Evolutionary conservation across 2,888 invertebrate genomes (phyloP).

Genomic region (Phanerotoma sp.): DNA sequence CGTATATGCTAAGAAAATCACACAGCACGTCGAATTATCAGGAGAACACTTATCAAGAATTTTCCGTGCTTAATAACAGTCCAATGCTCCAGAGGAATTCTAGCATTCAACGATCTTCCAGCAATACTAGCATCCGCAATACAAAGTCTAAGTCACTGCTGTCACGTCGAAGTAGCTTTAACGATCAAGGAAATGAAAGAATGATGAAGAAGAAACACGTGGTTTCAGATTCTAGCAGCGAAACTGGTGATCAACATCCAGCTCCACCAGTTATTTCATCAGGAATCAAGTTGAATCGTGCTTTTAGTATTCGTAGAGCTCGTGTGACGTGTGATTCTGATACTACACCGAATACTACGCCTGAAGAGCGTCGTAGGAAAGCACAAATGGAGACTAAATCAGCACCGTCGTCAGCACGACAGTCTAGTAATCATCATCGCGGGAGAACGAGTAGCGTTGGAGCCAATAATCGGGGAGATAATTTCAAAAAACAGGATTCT

Average conservation of each 20-base stretch:
- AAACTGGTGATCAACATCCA: conserved; percentile 43
- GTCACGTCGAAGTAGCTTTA: conserved; percentile 45
- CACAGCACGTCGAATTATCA: conserved; percentile 47
- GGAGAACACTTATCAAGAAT: conserved; percentile 39
- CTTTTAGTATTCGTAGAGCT: conserved; percentile 48
- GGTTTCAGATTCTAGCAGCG: conserved; percentile 48
- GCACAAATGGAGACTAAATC: conserved; percentile 42
- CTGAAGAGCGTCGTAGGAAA: conserved; percentile 44
- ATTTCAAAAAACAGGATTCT: conserved; percentile 40
- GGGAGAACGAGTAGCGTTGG: conserved; percentile 39
- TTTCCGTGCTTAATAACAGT: conserved; percentile 38
- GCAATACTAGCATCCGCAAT: conserved; percentile 56
- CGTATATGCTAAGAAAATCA: conserved; percentile 49
- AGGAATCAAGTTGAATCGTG: conserved; percentile 47
- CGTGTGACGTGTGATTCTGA: conserved; percentile 47
- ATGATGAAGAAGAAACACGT: conserved; percentile 26
- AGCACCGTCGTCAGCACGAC: conserved; percentile 35
- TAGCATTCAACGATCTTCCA: conserved; percentile 58
- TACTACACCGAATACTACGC: conserved; percentile 48
- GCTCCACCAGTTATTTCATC: conserved; percentile 39
- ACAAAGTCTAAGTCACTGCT: conserved; percentile 37
- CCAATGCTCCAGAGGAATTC: conserved; percentile 38
- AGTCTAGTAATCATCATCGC: conserved; percentile 42
- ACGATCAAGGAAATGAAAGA: conserved; percentile 41
- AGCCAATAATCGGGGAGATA: conserved; percentile 38